Percentiles rank a stretch among this genome's conserved stretches.
These are phyloP conservation scores for Anastrepha ludens DNA, from an alignment of 1,140 invertebrate species.

Conservation along the genomic window DNA sequence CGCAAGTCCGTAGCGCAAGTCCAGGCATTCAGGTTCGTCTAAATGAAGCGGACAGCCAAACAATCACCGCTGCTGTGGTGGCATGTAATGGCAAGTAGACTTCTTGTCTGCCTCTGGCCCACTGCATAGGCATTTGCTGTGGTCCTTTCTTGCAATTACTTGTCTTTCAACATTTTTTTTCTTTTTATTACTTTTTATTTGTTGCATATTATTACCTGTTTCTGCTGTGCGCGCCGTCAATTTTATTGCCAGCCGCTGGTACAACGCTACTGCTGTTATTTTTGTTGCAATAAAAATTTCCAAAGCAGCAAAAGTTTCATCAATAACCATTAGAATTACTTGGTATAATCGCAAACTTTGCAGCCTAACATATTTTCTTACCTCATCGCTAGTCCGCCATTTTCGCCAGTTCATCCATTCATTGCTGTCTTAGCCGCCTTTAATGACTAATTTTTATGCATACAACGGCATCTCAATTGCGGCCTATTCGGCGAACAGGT, in stretches of 20 bases:
- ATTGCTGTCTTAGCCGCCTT: slow-evolving; percentile 32
- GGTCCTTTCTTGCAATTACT: too few species aligned
- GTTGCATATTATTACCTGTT: slow-evolving; percentile 30
- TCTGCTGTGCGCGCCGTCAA: not conserved
- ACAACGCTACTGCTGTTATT: not conserved
- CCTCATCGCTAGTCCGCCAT: not conserved
- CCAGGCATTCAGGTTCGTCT: too few species aligned
- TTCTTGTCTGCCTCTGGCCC: too few species aligned
- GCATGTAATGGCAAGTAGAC: too few species aligned
- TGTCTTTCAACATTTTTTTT: not conserved
- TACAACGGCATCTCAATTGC: not conserved
- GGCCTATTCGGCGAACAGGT: not conserved
- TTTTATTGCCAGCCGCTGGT: not conserved
- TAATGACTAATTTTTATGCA: slow-evolving; percentile 14
- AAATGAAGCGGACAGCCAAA: too few species aligned
- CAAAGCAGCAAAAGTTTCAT: slow-evolving; percentile 71
- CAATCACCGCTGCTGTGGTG: too few species aligned
- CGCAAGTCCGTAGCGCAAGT: too few species aligned
- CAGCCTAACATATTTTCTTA: slow-evolving; percentile 62
- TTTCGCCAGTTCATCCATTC: not conserved
- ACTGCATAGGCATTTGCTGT: too few species aligned
- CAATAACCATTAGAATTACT: slow-evolving; percentile 72
- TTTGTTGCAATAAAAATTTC: slow-evolving; percentile 57
- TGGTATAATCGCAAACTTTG: slow-evolving; percentile 57
- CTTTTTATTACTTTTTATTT: slow-evolving; percentile 29